Evolutionary conservation across 2,113 vertebrate genomes (phyloP).

Genomic region (Lampris incognitus): DNA sequence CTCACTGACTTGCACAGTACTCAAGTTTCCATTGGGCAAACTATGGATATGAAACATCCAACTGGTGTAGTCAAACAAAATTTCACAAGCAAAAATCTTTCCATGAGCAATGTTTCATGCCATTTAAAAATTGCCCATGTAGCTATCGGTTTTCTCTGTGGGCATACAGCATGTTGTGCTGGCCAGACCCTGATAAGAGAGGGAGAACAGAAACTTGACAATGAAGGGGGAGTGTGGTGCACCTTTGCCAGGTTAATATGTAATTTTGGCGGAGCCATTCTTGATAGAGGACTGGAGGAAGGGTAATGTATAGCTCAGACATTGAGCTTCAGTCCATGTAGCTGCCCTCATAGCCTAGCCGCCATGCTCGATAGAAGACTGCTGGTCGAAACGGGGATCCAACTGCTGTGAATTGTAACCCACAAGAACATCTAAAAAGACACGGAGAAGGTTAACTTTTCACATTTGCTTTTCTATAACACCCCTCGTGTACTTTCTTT

Average conservation of each 20-base stretch:
- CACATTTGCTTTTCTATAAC: too few relatives aligned
- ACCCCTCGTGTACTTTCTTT: too few relatives aligned
- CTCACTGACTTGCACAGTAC: neutral
- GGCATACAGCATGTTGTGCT: neutral
- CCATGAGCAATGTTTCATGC: neutral
- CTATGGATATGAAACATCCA: neutral
- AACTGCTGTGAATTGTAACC: slow-evolving; percentile 7
- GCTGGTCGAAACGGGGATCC: neutral
- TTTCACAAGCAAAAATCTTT: too few relatives aligned
- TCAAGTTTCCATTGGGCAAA: neutral
- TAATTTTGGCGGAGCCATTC: slow-evolving; percentile 72
- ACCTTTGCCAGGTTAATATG: slow-evolving; percentile 70
- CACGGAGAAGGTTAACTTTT: too few relatives aligned
- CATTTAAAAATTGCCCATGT: too few relatives aligned
- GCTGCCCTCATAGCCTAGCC: slow-evolving; percentile 4
- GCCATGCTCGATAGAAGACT: slow-evolving; percentile 11
- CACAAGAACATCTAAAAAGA: slow-evolving; percentile 2
- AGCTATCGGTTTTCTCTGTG: too few relatives aligned
- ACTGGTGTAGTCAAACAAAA: neutral
- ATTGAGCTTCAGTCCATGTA: slow-evolving; percentile 44
- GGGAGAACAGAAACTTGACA: slow-evolving; percentile 20
- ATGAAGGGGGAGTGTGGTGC: slow-evolving; percentile 16
- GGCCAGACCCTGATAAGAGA: neutral
- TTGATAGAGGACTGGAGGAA: slow-evolving; percentile 40
- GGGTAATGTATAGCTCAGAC: slow-evolving; percentile 69